Percentiles rank a stretch among this genome's conserved stretches.
These are phyloP conservation scores for Burhinus oedicnemus DNA, from an alignment of 2,113 vertebrate species.

Conservation along the genomic window DNA sequence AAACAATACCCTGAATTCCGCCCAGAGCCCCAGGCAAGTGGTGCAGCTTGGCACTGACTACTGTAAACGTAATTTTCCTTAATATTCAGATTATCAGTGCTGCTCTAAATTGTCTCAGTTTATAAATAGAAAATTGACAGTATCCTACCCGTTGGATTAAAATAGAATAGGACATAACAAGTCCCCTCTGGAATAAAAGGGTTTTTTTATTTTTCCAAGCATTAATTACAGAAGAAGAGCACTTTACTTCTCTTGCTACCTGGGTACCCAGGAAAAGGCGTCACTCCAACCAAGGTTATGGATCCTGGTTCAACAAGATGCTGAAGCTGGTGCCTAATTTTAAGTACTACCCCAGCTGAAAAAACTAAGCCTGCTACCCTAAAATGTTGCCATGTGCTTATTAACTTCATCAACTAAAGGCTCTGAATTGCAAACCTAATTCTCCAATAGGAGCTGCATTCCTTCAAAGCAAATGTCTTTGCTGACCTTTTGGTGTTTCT, in stretches of 20 bases:
- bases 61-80: not conserved
- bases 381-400: not conserved
- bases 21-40: not conserved
- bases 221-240: not conserved
- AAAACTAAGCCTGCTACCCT: not conserved
- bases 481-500: not conserved
- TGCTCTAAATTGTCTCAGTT: not conserved
- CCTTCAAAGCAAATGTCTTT: not conserved
- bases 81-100: not conserved
- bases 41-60: not conserved
- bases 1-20: not conserved
- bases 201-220: not conserved
- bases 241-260: not conserved
- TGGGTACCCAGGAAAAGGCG: not conserved
- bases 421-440: not conserved
- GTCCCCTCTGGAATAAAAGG: not conserved
- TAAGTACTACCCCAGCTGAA: not conserved
- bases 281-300: not conserved
- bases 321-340: not conserved
- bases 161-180: not conserved
- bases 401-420: not conserved
- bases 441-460: not conserved
- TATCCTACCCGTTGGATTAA: not conserved
- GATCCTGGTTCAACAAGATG: not conserved
- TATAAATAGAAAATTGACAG: not conserved